These are phyloP conservation scores for Aproaerema taeniolella DNA, from an alignment of 2,888 invertebrate species.

Conservation along the genomic window DNA sequence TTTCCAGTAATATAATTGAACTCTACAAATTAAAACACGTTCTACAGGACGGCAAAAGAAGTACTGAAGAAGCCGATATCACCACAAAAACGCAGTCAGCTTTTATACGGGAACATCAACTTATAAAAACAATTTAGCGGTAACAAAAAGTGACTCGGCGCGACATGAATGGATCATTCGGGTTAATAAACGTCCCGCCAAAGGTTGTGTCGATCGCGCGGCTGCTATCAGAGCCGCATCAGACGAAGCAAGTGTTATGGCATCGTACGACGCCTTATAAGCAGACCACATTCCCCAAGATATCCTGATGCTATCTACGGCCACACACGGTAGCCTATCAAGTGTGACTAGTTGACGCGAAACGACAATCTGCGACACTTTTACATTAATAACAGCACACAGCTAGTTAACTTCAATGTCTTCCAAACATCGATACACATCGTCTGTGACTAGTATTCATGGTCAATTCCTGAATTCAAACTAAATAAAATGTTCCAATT, in stretches of 20 bases:
- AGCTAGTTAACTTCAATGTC: too few species aligned
- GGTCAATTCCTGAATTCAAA: conserved; percentile 43
- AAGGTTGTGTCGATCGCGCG: conserved; percentile 40
- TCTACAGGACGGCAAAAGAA: too few species aligned
- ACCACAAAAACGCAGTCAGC: too few species aligned
- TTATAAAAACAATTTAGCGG: conserved; percentile 11
- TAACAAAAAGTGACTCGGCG: conserved; percentile 17
- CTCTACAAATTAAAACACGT: too few species aligned
- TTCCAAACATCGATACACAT: too few species aligned
- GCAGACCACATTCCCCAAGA: conserved; percentile 48
- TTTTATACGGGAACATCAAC: too few species aligned
- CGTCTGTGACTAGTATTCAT: too few species aligned
- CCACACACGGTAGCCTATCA: conserved; percentile 51
- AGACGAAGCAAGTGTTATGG: conserved; percentile 66
- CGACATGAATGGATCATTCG: conserved; percentile 40
- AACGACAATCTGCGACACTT: conserved; percentile 60
- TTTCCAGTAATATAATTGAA: too few species aligned
- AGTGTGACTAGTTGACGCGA: conserved; percentile 51
- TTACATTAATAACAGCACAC: conserved; percentile 53
- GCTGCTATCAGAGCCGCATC: conserved; percentile 55
- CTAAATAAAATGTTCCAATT: too few species aligned
- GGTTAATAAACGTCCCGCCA: conserved; percentile 48
- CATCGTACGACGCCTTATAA: conserved; percentile 58
- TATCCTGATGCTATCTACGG: conserved; percentile 59
- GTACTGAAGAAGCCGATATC: too few species aligned